Evolutionary conservation across 2,113 vertebrate genomes (phyloP).

Genomic region (Cepphus grylle): DNA sequence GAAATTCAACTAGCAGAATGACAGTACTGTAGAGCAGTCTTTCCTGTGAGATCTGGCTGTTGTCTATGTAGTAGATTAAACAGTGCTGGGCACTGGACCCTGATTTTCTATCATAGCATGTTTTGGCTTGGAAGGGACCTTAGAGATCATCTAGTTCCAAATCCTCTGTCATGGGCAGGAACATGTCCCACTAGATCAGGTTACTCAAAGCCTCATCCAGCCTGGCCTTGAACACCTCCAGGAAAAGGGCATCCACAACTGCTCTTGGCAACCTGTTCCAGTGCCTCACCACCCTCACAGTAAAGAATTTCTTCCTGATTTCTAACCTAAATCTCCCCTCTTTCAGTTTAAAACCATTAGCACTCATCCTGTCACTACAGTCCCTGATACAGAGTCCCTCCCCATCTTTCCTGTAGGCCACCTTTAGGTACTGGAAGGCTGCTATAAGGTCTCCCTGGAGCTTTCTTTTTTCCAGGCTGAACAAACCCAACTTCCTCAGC

Average conservation of each 20-base stretch:
- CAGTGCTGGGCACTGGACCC: background rate
- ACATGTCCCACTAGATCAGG: background rate
- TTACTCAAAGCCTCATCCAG: background rate
- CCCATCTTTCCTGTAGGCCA: background rate
- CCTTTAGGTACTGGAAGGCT: background rate
- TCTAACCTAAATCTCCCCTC: background rate
- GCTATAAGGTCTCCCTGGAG: background rate
- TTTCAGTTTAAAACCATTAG: background rate
- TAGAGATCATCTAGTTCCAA: background rate
- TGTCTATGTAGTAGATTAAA: background rate
- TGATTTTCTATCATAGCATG: background rate
- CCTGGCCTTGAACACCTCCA: background rate
- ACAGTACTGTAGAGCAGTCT: background rate
- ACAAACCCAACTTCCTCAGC: background rate
- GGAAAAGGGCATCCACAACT: background rate
- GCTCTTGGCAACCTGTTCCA: background rate
- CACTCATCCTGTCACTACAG: background rate
- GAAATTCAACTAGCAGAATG: background rate
- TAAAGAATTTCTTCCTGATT: background rate
- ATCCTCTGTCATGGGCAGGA: background rate
- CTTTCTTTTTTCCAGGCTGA: background rate
- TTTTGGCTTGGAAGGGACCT: background rate
- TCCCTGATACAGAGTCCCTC: background rate
- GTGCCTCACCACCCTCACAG: background rate
- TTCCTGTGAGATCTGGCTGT: background rate